Evolutionary conservation across 1,140 invertebrate species (phyloP), one percentile per base, ranked within the genome.

Genomic region (Ectropis grisescens): DNA sequence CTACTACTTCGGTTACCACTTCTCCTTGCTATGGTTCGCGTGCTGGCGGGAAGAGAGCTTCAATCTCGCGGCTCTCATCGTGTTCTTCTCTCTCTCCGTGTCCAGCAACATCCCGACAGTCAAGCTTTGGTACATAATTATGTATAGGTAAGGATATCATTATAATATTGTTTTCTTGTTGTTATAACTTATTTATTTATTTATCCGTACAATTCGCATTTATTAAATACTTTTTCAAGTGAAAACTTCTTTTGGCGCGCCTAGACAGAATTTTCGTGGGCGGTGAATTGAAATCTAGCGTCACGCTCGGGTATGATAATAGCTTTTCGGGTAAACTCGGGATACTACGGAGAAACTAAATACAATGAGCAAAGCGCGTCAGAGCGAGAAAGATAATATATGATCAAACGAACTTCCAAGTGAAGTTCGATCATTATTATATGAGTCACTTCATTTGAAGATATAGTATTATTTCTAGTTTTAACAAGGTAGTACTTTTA

Each of bases 101-200:
- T 52, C 45, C 32, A 64, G 56, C 22, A 28, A 44, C 11, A 54
- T 58, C 3, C 51, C 47, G 0, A 28, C 46, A n/a, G 37, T 48
- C 1, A 70, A 70, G 16, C 41, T 65, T 3, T 1, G 52, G n/a
- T 62, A 37, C 16, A 54, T 65, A 45, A 51, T 47, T 4, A 8
- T 53, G 6, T 32, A 49, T 28, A 45, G 33, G 65, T 66, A 49
- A 42, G 54, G 22, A 23, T 15, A 33, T 39, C 1, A 30, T 23
- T 4, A 3, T 33, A 13, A 30, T 16, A 32, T 39, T 39, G 8
- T 12, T 31, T n/a, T 10, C 15, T 33, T 7, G 24, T 12, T n/a
- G 23, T 39, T 16, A 26, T 39, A 27, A 25, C 30, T 3, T 23
- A 32, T 27, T 19, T 39, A 39, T 30, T 5, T 39, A 32, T 13